These are phyloP conservation scores for Otolemur garnettii DNA, from an alignment of 2,113 vertebrate genomes.

Conservation along the genomic window DNA sequence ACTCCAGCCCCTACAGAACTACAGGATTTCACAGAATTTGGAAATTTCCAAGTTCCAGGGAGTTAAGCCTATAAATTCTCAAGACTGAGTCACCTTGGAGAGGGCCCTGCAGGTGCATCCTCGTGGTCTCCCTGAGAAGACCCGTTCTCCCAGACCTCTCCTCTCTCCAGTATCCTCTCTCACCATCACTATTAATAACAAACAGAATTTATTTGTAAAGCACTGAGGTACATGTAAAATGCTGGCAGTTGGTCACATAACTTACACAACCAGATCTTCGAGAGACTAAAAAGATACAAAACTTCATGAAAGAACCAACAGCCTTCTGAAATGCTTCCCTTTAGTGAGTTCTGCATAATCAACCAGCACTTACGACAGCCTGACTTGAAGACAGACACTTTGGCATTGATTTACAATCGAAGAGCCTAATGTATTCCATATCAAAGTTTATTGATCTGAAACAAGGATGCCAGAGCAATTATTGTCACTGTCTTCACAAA, in stretches of 20 bases:
- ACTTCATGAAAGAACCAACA: not conserved
- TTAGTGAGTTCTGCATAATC: not conserved
- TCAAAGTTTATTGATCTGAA: not conserved
- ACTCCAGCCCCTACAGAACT: too few species aligned
- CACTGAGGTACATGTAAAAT: not conserved
- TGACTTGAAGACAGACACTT: not conserved
- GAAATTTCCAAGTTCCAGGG: too few species aligned
- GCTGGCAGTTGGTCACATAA: not conserved
- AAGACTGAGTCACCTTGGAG: too few species aligned
- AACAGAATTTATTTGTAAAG: constrained; percentile 6
- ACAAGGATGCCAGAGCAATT: not conserved
- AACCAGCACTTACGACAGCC: not conserved
- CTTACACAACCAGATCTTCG: not conserved
- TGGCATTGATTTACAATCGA: not conserved
- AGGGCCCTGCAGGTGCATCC: too few species aligned
- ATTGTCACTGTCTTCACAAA: constrained; percentile 7
- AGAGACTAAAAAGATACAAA: not conserved
- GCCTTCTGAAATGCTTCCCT: not conserved
- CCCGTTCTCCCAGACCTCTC: too few species aligned
- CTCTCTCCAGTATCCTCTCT: too few species aligned
- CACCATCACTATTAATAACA: not conserved
- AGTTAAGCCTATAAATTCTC: too few species aligned
- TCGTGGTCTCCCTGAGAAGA: too few species aligned
- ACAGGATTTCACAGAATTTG: too few species aligned
- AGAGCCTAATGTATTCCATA: not conserved